Percentiles rank a stretch among this genome's conserved stretches.
These are phyloP conservation scores for Drosophila pseudoananassae DNA, from an alignment of 1,140 invertebrate genomes.

Conservation along the genomic window DNA sequence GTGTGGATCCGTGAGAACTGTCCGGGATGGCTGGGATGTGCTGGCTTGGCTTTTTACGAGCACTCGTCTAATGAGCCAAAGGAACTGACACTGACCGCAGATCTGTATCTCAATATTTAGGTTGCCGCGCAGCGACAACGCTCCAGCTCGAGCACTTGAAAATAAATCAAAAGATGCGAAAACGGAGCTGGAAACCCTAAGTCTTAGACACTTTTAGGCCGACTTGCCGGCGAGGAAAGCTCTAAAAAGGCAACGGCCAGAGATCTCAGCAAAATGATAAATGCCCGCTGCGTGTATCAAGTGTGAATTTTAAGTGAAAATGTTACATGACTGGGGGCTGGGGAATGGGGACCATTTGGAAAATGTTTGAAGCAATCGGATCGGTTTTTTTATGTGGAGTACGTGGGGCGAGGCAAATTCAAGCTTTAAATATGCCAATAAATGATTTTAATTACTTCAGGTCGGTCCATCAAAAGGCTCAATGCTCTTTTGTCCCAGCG, in stretches of 20 bases:
- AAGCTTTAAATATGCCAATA: slow-evolving; percentile 68
- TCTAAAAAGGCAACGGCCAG: slow-evolving; percentile 48
- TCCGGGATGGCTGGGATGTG: slow-evolving; percentile 14
- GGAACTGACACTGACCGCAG: slow-evolving; percentile 71
- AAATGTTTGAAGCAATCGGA: slow-evolving; percentile 50
- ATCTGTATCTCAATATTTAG: slow-evolving; percentile 77
- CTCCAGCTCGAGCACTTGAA: slow-evolving; percentile 55
- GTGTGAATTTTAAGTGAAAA: slow-evolving; percentile 83
- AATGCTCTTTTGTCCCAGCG: slow-evolving; percentile 17
- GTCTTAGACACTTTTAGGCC: slow-evolving; percentile 66
- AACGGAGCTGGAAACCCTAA: slow-evolving; percentile 51
- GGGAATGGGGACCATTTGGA: slow-evolving; percentile 19
- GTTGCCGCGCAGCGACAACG: slow-evolving; percentile 51
- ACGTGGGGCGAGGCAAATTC: slow-evolving; percentile 63
- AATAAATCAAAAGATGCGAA: slow-evolving; percentile 82
- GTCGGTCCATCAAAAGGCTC: slow-evolving; percentile 35
- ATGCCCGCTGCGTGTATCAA: slow-evolving; percentile 70
- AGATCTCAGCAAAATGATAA: slow-evolving; percentile 78
- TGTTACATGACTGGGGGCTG: slow-evolving; percentile 24
- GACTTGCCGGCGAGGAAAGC: slow-evolving; percentile 28
- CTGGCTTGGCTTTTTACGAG: slow-evolving; percentile 34
- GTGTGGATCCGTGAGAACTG: slow-evolving; percentile 36
- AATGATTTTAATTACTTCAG: slow-evolving; percentile 73
- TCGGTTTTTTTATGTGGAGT: slow-evolving; percentile 52
- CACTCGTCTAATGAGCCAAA: slow-evolving; percentile 50